phyloP scores from a whole-genome alignment of 2,113 vertebrate genomes.

The Syngnathus floridae region DNA sequence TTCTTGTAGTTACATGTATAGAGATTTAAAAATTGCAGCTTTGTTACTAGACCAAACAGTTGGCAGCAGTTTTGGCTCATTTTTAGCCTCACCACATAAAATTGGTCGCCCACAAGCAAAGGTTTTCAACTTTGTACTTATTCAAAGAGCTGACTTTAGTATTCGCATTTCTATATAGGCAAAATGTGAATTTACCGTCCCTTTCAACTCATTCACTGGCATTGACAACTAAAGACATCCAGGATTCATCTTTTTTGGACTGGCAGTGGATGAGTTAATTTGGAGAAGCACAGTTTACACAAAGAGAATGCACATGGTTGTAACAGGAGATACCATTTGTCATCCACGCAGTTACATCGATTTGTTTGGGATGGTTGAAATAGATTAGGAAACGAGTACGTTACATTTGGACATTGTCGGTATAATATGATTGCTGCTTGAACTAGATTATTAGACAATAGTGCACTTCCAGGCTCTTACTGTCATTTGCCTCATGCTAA shows the following conservation, averaged over 20 bases:
- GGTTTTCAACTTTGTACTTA: conserved; percentile 25
- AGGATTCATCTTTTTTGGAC: too few species aligned
- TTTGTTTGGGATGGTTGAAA: conserved; percentile 26
- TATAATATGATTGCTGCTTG: conserved; percentile 53
- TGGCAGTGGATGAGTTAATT: not conserved
- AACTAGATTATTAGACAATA: conserved; percentile 28
- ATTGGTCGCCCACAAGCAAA: conserved; percentile 24
- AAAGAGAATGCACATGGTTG: conserved; percentile 29
- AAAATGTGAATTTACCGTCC: conserved; percentile 52
- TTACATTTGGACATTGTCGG: conserved; percentile 27
- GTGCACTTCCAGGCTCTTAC: conserved; percentile 23
- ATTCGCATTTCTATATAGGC: conserved; percentile 24
- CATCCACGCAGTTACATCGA: conserved; percentile 27
- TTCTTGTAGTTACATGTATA: not conserved
- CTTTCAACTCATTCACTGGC: not conserved
- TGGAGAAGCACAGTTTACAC: conserved; percentile 42
- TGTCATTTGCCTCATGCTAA: conserved; percentile 18
- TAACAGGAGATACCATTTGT: conserved; percentile 27
- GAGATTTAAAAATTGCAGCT: conserved; percentile 5
- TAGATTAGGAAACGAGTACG: conserved; percentile 25
- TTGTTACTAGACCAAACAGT: conserved; percentile 15
- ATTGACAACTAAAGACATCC: too few species aligned
- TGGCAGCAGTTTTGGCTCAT: not conserved
- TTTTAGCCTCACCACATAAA: conserved; percentile 41
- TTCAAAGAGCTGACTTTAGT: conserved; percentile 23